Base-by-base conservation (phyloP, 37 sponge, comb jelly and placozoan species). In the Ianthella basta region DNA sequence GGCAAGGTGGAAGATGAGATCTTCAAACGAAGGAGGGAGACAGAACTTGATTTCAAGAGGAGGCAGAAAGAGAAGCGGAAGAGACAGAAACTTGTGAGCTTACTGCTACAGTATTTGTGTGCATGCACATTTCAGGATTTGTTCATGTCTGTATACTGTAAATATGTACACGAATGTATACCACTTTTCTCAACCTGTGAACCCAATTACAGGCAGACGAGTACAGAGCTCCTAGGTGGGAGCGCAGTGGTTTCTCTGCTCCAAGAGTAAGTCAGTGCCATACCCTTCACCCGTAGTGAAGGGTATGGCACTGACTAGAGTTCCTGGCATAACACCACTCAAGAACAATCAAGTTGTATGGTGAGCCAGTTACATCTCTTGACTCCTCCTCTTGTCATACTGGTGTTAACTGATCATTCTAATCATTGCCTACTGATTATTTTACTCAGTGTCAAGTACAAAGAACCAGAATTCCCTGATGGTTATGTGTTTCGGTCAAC, bases 21-120 rank as follows among this genome's bases (percentile, higher is more conserved):
- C 60, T 97, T 97, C 91, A 94, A 92, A 81, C 86, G 55, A 25
- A 84, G 99, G 33, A 66, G 94, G 41, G 89, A 95, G 54, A 84
- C 89, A 27, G 97, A 96, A 44, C 33, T 91, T 32, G 61, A 86
- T 27, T 90, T 89, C 78, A 84, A 79, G 35, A 60, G 80, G 72
- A 87, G 96, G 44, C 70, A 96, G 59, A 92, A 87, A 57, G 86
- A 80, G 59, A 96, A 78, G 80, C 77, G 86, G 60, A 84, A 91
- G 80, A 87, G 72, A 85, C 82, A 72, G 24, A 72, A 25, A 72
- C 21, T 69, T 35, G 84, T 68, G n/a, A n/a, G n/a, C n/a, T n/a
- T n/a, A 24, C 21, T 24, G 59, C 59, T 56, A 19, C 59, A 15
- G 59, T 19, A 29, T 44, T 23, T 64, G 37, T 24, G 21, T 33